Base-by-base conservation (phyloP, 2,797 vertebrate species). In the Enoplosus armatus region DNA sequence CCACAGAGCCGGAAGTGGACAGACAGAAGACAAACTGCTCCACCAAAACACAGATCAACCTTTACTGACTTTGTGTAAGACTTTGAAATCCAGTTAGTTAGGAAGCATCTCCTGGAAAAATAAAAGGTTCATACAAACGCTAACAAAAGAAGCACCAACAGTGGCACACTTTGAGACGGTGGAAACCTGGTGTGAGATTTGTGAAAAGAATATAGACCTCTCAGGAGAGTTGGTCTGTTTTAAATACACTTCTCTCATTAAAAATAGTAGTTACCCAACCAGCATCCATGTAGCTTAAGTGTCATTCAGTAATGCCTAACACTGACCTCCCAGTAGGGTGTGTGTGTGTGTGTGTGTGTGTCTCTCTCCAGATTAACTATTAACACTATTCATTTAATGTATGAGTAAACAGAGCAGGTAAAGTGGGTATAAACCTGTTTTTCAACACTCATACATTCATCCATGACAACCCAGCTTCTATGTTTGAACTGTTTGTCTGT, bases 11-110 rank as follows among this genome's bases (percentile, higher is more conserved):
- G 39, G 55, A 79, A 56, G 55, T 56, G 45, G 20, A 45, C 45
- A 64, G 6, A 67, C 35, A 68, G 59, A 69, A 35, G 70, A 82
- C 68, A 43, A 82, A 58, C 65, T 60, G 77, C 50, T 73, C 55
- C 16, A 31, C 27, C 67, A 48, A 60, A 51, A 81, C 10, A 1
- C 47, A 37, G 6, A 47, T 37, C 39, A 72, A 59, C 76, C 48
- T 80, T 60, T 29, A 66, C 59, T 41, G 45, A 80, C 58, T 77
- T 39, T 75, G 67, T 65, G 56, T 80, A 80, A 87, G 77, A 86
- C 86, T 43, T 43, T 64, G 10, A 72, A 75, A 78, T 87, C 63
- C 35, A 74, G 50, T 61, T 47, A 78, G 24, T 64, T 33, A 79
- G 39, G 60, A 84, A 77, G 48, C 7, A 31, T 53, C 53, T 41